phyloP scores from a whole-genome alignment of 2,797 vertebrate species.

The Lepus townsendii region DNA sequence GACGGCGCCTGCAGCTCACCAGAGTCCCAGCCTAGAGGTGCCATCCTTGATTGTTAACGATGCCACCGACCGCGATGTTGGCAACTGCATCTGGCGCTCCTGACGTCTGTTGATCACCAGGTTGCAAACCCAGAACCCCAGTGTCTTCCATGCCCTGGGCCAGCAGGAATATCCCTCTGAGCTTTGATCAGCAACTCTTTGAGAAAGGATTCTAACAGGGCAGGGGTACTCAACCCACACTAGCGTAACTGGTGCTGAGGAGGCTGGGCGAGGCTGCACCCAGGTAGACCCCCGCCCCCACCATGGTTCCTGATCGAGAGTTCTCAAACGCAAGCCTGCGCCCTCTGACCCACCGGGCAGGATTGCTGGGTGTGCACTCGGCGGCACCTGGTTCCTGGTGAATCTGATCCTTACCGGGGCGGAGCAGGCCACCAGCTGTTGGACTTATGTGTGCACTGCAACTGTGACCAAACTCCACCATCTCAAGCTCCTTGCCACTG shows the following conservation, averaged over 20 bases:
- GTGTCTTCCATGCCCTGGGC: neutral
- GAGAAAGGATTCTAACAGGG: neutral
- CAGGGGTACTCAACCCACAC: accelerated
- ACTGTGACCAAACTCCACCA: no score
- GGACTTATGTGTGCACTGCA: neutral
- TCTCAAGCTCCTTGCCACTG: neutral
- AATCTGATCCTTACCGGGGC: neutral
- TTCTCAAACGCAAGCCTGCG: no score
- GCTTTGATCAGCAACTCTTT: neutral
- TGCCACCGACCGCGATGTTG: accelerated
- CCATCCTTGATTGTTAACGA: neutral
- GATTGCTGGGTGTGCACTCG: no score
- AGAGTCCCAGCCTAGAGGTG: neutral
- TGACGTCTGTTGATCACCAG: neutral
- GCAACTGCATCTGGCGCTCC: neutral
- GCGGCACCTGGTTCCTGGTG: neutral
- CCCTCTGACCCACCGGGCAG: neutral
- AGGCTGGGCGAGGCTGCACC: neutral
- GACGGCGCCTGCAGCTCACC: neutral
- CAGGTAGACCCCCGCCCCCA: no score
- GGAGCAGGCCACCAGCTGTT: neutral
- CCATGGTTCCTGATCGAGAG: neutral
- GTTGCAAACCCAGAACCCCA: accelerated
- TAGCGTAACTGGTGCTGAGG: accelerated
- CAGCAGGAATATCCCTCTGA: neutral